These are phyloP conservation scores for Macrocentrus cingulum DNA, from an alignment of 1,140 invertebrate species.

Conservation along the genomic window DNA sequence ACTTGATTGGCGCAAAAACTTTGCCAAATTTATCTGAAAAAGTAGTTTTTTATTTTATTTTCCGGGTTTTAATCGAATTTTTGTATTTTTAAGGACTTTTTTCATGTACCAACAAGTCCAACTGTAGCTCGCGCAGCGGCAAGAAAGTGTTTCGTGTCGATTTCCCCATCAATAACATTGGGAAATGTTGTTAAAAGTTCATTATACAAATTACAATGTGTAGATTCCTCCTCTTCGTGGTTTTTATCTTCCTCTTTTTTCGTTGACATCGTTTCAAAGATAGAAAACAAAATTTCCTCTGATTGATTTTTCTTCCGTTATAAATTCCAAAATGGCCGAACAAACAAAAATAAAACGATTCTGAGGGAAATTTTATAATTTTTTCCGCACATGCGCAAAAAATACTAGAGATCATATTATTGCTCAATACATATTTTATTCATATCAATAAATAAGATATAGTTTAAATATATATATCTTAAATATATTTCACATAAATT, in stretches of 20 bases:
- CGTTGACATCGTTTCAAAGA: neutral
- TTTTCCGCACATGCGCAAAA: too few relatives aligned
- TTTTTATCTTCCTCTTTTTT: neutral
- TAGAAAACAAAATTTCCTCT: neutral
- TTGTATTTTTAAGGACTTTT: neutral
- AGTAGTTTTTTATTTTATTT: neutral
- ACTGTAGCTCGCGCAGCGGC: conserved; percentile 64
- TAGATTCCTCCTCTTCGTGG: too few relatives aligned
- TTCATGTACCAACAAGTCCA: conserved; percentile 62
- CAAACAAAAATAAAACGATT: too few relatives aligned
- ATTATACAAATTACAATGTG: neutral
- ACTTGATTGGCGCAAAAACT: conserved; percentile 70
- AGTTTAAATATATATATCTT: too few relatives aligned
- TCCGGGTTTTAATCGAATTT: too few relatives aligned
- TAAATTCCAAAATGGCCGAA: neutral
- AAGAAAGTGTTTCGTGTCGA: conserved; percentile 66
- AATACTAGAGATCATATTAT: too few relatives aligned
- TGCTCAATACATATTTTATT: too few relatives aligned
- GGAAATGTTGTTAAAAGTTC: conserved; percentile 34
- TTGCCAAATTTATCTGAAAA: conserved; percentile 71
- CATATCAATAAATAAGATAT: too few relatives aligned
- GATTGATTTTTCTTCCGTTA: neutral
- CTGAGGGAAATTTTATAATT: too few relatives aligned
- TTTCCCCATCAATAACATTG: conserved; percentile 57
- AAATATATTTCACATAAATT: too few relatives aligned